These are phyloP conservation scores for Dynastes hyllus DNA, from an alignment of 2,888 invertebrate genomes.

Conservation along the genomic window DNA sequence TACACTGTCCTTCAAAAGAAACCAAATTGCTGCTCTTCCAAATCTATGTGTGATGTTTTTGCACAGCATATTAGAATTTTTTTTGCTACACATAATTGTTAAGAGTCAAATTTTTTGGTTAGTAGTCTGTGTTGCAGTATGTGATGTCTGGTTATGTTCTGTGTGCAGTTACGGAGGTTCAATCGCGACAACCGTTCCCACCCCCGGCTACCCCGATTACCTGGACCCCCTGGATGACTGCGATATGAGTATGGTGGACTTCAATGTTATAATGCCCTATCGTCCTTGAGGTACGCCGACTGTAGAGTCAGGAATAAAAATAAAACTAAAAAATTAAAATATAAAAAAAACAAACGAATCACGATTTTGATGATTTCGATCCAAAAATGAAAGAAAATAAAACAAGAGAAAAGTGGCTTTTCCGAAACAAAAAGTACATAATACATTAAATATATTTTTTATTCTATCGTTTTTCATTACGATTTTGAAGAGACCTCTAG, in stretches of 20 bases:
- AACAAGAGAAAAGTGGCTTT: too few relatives aligned
- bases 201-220: slow-evolving; percentile 65
- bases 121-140: slow-evolving; percentile 71
- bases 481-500: too few relatives aligned
- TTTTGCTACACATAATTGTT: too few relatives aligned
- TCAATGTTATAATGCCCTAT: slow-evolving; percentile 66
- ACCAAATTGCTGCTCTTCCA: not conserved
- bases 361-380: too few relatives aligned
- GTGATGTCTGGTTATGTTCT: slow-evolving; percentile 71
- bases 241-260: slow-evolving; percentile 67
- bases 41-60: slow-evolving; percentile 8
- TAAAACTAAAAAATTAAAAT: not conserved
- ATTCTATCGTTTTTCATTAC: too few relatives aligned
- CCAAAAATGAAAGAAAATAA: too few relatives aligned
- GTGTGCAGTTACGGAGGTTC: slow-evolving; percentile 71
- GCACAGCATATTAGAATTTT: not conserved
- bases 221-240: slow-evolving; percentile 68
- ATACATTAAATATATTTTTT: too few relatives aligned
- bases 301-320: slow-evolving; percentile 43
- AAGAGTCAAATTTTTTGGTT: slow-evolving; percentile 45
- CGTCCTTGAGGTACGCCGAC: slow-evolving; percentile 55
- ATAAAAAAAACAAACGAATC: too few relatives aligned
- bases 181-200: slow-evolving; percentile 66
- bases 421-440: too few relatives aligned
- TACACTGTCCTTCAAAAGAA: too few relatives aligned